Conservation (phyloP, 2,888 invertebrate genomes). For the Morpho achilles region DNA sequence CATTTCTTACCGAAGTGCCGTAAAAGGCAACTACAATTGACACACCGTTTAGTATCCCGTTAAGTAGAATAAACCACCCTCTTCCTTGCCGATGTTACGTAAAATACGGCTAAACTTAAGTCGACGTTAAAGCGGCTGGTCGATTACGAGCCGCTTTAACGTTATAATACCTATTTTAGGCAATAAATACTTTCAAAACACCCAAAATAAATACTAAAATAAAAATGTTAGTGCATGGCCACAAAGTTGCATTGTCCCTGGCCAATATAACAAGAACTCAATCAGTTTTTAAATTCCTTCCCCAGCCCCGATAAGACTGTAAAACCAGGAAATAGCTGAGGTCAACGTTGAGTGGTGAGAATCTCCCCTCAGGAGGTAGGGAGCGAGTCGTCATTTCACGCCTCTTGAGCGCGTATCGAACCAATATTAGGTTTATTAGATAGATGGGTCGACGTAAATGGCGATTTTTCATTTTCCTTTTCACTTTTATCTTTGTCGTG, state of each 20-base stretch:
- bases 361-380: slow-evolving; percentile 37
- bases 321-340: slow-evolving; percentile 45
- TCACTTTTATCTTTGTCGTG: slow-evolving; percentile 44
- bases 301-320: slow-evolving; percentile 18
- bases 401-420: slow-evolving; percentile 73
- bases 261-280: slow-evolving; percentile 12
- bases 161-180: no score
- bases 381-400: slow-evolving; percentile 68
- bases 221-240: slow-evolving; percentile 6
- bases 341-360: slow-evolving; percentile 44
- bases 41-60: no score
- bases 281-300: slow-evolving; percentile 14
- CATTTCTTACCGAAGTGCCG: no score
- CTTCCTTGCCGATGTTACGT: no score
- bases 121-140: no score
- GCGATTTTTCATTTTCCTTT: slow-evolving; percentile 59
- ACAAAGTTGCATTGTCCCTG: slow-evolving; percentile 13
- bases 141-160: no score
- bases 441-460: slow-evolving; percentile 63
- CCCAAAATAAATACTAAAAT: no score
- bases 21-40: no score
- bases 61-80: no score
- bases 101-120: no score
- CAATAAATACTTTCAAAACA: no score
- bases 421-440: slow-evolving; percentile 78